Conservation (phyloP, 2,113 vertebrate species). For the Cinclus cinclus region DNA sequence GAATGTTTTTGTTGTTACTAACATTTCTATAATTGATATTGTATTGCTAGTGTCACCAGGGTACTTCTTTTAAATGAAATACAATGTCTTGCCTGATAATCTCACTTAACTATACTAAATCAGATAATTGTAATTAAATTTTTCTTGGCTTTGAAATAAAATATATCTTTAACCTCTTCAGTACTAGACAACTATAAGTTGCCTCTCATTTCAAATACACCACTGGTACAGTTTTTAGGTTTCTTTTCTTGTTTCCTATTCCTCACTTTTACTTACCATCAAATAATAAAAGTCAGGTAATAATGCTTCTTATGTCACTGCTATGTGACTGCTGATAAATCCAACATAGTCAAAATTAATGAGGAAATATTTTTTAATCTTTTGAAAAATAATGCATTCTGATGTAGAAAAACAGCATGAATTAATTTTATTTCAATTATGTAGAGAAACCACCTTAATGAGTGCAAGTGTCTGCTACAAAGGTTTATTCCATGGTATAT, state of each 20-base stretch:
- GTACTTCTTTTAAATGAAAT: conserved; percentile 50
- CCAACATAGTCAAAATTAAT: background rate
- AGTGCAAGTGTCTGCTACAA: background rate
- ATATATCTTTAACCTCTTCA: conserved; percentile 18
- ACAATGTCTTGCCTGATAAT: conserved; percentile 20
- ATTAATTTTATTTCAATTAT: background rate
- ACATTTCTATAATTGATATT: conserved; percentile 73
- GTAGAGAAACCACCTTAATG: background rate
- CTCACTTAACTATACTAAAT: conserved; percentile 43
- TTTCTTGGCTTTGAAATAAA: conserved; percentile 34
- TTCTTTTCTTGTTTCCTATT: conserved; percentile 18
- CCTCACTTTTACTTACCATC: background rate
- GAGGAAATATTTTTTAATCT: background rate
- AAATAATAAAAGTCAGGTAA: conserved; percentile 4
- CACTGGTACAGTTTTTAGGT: background rate
- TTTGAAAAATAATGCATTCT: background rate
- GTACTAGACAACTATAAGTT: background rate
- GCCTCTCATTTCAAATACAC: conserved; percentile 3
- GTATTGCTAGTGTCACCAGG: conserved; percentile 53
- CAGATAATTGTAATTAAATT: conserved; percentile 51
- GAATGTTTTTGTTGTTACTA: conserved; percentile 75
- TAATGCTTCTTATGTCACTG: background rate
- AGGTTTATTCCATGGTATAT: background rate
- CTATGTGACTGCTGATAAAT: conserved; percentile 1
- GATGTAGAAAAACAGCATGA: background rate